These are phyloP conservation scores for Neodiprion lecontei DNA, from an alignment of 1,140 invertebrate species.

Conservation along the genomic window DNA sequence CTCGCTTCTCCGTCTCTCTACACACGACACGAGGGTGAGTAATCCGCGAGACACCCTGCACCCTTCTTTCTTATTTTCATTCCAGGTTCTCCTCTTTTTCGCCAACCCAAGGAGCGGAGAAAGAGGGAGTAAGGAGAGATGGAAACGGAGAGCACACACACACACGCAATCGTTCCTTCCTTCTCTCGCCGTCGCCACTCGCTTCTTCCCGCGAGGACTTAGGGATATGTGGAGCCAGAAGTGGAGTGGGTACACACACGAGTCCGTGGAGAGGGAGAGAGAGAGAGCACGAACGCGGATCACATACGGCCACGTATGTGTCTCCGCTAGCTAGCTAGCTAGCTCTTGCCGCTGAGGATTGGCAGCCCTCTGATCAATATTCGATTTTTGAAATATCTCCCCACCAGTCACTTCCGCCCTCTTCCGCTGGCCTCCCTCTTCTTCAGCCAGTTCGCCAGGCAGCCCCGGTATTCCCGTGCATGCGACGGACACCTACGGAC, in stretches of 20 bases:
- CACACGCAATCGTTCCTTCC: slow-evolving; percentile 22
- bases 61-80: slow-evolving; percentile 42
- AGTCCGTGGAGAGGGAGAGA: slow-evolving; percentile 9
- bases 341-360: slow-evolving; percentile 41
- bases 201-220: slow-evolving; percentile 15
- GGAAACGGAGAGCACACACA: not conserved
- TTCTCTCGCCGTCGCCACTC: slow-evolving; percentile 22
- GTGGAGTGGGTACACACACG: slow-evolving; percentile 11
- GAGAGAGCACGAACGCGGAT: slow-evolving; percentile 19
- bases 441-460: slow-evolving; percentile 15
- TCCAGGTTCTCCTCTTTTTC: slow-evolving; percentile 37
- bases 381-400: slow-evolving; percentile 62
- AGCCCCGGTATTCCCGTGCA: slow-evolving; percentile 31
- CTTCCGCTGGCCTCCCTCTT: slow-evolving; percentile 19
- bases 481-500: not conserved
- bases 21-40: slow-evolving; percentile 45
- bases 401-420: slow-evolving; percentile 34
- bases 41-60: slow-evolving; percentile 44
- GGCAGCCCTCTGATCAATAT: slow-evolving; percentile 61
- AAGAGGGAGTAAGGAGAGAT: not conserved
- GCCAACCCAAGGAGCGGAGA: slow-evolving; percentile 23
- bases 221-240: slow-evolving; percentile 17
- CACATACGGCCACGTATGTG: not conserved
- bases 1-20: slow-evolving; percentile 14
- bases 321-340: not conserved